Evolutionary conservation across 2,888 invertebrate species (phyloP).

Genomic region (Acronicta alni): DNA sequence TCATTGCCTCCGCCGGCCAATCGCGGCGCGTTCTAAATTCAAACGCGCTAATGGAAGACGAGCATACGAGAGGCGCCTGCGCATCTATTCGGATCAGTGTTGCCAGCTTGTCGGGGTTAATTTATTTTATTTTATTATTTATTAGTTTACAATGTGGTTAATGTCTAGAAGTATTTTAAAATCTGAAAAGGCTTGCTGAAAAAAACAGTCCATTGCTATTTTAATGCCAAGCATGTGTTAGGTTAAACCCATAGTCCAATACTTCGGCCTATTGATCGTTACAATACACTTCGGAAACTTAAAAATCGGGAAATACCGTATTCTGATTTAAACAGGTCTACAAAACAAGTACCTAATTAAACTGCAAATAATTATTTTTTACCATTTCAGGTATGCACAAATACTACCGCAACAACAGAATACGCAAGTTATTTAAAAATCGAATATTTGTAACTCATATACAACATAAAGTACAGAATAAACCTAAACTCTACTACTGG

Average conservation of each 20-base stretch:
- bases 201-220: neutral
- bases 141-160: neutral
- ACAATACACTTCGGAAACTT: no score
- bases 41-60: slow-evolving; percentile 86
- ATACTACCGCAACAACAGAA: no score
- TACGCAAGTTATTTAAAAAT: no score
- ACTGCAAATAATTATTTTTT: no score
- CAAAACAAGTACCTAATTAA: no score
- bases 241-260: no score
- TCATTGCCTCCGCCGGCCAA: slow-evolving; percentile 75
- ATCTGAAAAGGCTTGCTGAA: neutral
- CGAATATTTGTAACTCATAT: neutral
- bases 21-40: slow-evolving; percentile 81
- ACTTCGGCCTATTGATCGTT: no score
- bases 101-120: slow-evolving; percentile 57
- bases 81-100: slow-evolving; percentile 71
- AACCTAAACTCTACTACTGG: slow-evolving; percentile 57
- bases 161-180: no score
- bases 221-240: no score
- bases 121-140: slow-evolving; percentile 6
- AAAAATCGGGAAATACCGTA: no score
- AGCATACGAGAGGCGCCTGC: slow-evolving; percentile 79
- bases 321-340: no score
- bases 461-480: slow-evolving; percentile 1
- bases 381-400: no score